A percentile compares a stretch with the other conserved stretches of the same genome.
phyloP scores from a whole-genome alignment of 2,113 vertebrate genomes.

The Poeciliopsis turrubarensis region DNA sequence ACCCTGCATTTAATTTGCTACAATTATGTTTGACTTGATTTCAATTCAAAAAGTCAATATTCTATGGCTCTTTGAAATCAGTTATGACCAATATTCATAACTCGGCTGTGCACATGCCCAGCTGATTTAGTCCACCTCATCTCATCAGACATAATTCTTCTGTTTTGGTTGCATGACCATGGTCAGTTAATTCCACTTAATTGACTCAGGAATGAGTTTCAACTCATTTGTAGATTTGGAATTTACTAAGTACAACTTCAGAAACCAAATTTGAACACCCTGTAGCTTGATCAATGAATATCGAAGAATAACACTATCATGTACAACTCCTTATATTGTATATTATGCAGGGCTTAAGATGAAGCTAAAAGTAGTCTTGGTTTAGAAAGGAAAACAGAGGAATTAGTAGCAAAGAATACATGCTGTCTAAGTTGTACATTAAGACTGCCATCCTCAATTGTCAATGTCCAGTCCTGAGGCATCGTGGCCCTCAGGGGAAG shows the following conservation, averaged over 20 bases:
- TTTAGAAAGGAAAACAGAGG: slow-evolving; percentile 21
- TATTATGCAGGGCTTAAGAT: background rate
- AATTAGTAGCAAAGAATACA: slow-evolving; percentile 18
- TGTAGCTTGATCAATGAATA: background rate
- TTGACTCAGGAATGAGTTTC: background rate
- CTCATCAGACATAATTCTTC: no score
- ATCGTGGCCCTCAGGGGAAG: slow-evolving; percentile 73
- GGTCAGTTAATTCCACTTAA: background rate
- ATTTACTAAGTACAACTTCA: background rate
- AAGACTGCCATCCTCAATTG: slow-evolving; percentile 47
- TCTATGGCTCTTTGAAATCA: no score
- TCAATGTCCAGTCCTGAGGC: slow-evolving; percentile 63
- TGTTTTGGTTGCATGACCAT: background rate
- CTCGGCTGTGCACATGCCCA: background rate
- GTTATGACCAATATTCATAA: background rate
- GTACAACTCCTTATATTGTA: background rate
- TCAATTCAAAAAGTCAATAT: background rate
- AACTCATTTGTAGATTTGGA: background rate
- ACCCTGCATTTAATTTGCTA: no score
- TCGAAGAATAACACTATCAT: background rate
- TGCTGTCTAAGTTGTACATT: slow-evolving; percentile 22
- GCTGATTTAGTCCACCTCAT: no score
- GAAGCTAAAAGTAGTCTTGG: background rate
- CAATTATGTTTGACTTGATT: background rate
- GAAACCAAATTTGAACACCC: background rate